phyloP scores from a whole-genome alignment of 2,113 vertebrate species.

The Hirundichthys speculiger region DNA sequence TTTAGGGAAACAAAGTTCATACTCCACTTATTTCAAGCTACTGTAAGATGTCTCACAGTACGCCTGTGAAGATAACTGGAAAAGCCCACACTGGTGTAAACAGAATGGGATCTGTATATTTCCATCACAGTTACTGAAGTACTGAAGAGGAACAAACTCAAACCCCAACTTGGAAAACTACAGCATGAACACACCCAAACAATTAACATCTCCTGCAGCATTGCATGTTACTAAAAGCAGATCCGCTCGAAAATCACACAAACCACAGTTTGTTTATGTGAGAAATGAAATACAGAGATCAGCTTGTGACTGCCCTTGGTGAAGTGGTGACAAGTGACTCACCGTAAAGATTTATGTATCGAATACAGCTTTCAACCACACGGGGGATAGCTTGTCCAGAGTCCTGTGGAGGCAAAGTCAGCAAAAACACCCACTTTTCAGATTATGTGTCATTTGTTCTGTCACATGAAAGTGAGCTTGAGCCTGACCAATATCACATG shows the following conservation, averaged over 20 bases:
- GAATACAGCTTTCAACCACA: slow-evolving; percentile 97
- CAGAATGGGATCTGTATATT: slow-evolving; percentile 39
- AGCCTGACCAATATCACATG: slow-evolving; percentile 23
- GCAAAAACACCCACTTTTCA: slow-evolving; percentile 25
- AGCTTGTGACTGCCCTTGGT: not conserved
- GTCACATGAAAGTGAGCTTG: slow-evolving; percentile 7
- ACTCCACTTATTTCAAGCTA: not conserved
- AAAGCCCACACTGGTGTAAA: slow-evolving; percentile 31
- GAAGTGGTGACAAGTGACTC: slow-evolving; percentile 58
- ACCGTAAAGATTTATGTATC: slow-evolving; percentile 99
- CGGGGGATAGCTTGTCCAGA: slow-evolving; percentile 95
- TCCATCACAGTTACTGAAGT: slow-evolving; percentile 39
- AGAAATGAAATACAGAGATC: not conserved
- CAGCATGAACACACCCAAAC: slow-evolving; percentile 20
- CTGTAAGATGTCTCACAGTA: not conserved
- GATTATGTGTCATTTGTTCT: not conserved
- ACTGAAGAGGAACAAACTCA: slow-evolving; percentile 27
- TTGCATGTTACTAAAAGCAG: not conserved
- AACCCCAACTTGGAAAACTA: slow-evolving; percentile 9
- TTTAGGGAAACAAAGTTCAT: too few relatives aligned
- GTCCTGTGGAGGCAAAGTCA: slow-evolving; percentile 81
- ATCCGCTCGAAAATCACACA: not conserved
- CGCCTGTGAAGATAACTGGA: not conserved
- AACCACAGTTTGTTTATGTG: not conserved
- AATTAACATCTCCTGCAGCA: slow-evolving; percentile 7